A percentile compares a stretch with the other conserved stretches of the same genome.
Conservation (phyloP, 2,797 vertebrate genomes). For the Bufotes viridis region DNA sequence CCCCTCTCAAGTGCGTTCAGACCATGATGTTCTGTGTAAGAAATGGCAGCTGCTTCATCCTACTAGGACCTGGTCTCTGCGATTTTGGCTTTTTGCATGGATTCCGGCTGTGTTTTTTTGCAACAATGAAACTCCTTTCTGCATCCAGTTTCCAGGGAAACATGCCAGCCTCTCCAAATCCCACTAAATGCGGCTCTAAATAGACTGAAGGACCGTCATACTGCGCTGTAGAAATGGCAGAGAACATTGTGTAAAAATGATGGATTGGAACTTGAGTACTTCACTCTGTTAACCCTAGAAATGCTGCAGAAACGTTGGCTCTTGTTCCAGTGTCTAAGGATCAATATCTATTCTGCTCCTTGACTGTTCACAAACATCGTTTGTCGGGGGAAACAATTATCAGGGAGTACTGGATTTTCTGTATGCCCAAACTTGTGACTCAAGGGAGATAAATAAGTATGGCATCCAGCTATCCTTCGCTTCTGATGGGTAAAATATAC, state of each 20-base stretch:
- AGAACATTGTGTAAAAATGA: not conserved
- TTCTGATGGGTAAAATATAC: too few relatives aligned
- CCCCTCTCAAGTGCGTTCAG: not conserved
- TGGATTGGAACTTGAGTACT: not conserved
- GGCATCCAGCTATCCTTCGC: too few relatives aligned
- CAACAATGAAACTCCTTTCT: conserved; percentile 13
- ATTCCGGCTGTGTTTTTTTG: conserved; percentile 40
- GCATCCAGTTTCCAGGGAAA: conserved; percentile 51
- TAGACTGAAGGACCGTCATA: conserved; percentile 33
- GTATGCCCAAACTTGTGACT: too few relatives aligned
- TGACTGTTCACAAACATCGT: too few relatives aligned
- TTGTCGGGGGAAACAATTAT: too few relatives aligned
- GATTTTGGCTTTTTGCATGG: conserved; percentile 12
- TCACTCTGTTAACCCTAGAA: not conserved
- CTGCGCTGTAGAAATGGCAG: conserved; percentile 20
- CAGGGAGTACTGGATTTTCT: too few relatives aligned
- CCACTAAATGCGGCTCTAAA: conserved; percentile 48
- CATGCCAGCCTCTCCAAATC: conserved; percentile 44
- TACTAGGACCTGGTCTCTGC: conserved; percentile 26
- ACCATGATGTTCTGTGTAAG: not conserved
- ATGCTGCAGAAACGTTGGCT: not conserved
- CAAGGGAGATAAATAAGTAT: not conserved
- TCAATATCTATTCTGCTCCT: too few relatives aligned
- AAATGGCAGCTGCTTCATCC: conserved; percentile 23
- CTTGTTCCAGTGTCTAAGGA: too few relatives aligned